phyloP scores from a whole-genome alignment of 2,888 invertebrate species.

The Cataglyphis livida region DNA sequence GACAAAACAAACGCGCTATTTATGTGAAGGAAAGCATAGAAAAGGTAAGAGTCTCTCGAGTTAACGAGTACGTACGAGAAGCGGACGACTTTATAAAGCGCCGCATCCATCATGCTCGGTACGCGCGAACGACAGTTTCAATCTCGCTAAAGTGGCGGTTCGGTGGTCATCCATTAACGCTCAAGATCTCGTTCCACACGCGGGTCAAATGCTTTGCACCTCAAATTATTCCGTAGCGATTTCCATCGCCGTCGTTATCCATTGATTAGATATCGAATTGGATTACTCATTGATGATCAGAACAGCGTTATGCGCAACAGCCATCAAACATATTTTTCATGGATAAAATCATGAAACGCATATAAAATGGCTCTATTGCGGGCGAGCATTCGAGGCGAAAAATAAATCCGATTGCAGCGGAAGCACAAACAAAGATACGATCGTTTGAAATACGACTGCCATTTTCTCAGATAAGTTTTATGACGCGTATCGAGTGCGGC shows the following conservation, averaged over 20 bases:
- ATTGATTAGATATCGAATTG: constrained; percentile 10
- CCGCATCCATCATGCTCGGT: constrained; percentile 50
- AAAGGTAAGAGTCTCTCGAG: constrained; percentile 37
- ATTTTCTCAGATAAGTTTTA: constrained; percentile 64
- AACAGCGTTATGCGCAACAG: not conserved
- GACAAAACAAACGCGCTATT: constrained; percentile 46
- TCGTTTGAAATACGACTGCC: constrained; percentile 30
- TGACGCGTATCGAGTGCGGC: constrained; percentile 54
- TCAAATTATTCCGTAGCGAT: constrained; percentile 9
- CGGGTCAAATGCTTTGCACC: constrained; percentile 26
- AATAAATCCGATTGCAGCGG: constrained; percentile 20
- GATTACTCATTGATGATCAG: not conserved
- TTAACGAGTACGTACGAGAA: constrained; percentile 53
- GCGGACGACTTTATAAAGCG: constrained; percentile 53
- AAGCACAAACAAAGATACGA: constrained; percentile 60
- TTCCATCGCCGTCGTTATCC: constrained; percentile 29
- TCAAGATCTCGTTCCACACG: constrained; percentile 34
- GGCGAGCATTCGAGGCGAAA: not conserved
- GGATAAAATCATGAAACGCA: constrained; percentile 7
- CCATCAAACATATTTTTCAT: constrained; percentile 14
- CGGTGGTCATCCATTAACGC: constrained; percentile 53
- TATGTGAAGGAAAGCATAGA: constrained; percentile 16
- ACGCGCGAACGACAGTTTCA: constrained; percentile 53
- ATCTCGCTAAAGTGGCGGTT: constrained; percentile 55
- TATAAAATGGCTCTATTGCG: not conserved